A percentile compares a stretch with the other conserved stretches of the same genome.
Conservation (phyloP, 2,113 vertebrate genomes). For the Falco punctatus region DNA sequence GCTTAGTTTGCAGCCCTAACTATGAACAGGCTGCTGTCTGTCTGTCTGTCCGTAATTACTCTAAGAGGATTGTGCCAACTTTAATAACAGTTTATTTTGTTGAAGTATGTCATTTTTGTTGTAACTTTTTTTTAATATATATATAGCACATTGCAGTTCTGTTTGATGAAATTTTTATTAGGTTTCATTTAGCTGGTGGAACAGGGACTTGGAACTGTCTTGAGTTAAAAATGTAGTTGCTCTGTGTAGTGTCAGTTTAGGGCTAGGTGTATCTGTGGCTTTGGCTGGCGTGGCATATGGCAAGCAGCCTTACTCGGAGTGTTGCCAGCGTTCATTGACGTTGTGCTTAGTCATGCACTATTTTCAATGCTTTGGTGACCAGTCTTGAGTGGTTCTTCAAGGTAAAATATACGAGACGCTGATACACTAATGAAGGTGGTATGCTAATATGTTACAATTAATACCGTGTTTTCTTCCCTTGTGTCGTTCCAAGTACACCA, state of each 20-base stretch:
- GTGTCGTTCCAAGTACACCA: not conserved
- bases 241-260: not conserved
- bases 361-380: not conserved
- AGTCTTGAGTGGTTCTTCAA: not conserved
- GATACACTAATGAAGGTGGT: not conserved
- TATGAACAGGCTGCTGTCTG: not conserved
- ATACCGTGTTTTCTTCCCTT: not conserved
- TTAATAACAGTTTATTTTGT: constrained; percentile 15
- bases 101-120: not conserved
- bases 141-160: not conserved
- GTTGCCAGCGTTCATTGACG: fast-evolving
- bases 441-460: not conserved
- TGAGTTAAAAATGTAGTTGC: not conserved
- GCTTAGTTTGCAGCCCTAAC: not conserved
- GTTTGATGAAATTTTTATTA: not conserved
- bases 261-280: not conserved
- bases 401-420: not conserved
- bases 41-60: not conserved
- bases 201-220: not conserved
- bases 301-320: not conserved
- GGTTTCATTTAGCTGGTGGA: not conserved
- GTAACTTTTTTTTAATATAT: not conserved
- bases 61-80: constrained; percentile 5
- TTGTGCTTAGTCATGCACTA: not conserved
- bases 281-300: fast-evolving